Conservation (phyloP, 1,140 invertebrate genomes). For the Danaus melanippus region DNA sequence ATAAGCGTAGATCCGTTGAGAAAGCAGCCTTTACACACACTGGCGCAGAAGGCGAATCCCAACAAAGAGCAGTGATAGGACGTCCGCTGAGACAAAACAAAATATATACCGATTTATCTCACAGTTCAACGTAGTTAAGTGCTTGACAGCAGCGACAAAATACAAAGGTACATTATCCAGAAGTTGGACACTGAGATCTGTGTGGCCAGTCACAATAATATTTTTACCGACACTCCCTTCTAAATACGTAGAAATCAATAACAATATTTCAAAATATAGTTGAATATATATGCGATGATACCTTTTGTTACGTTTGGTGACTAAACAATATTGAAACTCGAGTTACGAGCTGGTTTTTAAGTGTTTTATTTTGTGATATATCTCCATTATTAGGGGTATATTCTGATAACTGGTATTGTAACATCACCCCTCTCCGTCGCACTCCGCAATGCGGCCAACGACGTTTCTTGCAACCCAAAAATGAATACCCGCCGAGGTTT, state of each 20-base stretch:
- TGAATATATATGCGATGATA: no score
- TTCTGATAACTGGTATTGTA: slow-evolving; percentile 31
- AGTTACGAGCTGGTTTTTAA: background rate
- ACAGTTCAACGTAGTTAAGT: slow-evolving; percentile 34
- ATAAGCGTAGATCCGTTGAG: slow-evolving; percentile 37
- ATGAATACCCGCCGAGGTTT: slow-evolving; percentile 47
- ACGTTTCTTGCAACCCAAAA: slow-evolving; percentile 18
- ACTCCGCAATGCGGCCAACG: slow-evolving; percentile 1
- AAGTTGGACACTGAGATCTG: slow-evolving; percentile 31
- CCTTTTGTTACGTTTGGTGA: no score
- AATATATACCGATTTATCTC: slow-evolving; percentile 42
- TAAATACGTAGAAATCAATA: no score
- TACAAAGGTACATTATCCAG: slow-evolving; percentile 41
- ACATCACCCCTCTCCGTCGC: slow-evolving; percentile 17
- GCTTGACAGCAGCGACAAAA: slow-evolving; percentile 35
- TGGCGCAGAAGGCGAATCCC: slow-evolving; percentile 67
- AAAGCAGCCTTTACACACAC: slow-evolving; percentile 68
- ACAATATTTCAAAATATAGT: slow-evolving; percentile 5
- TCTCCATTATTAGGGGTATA: slow-evolving; percentile 17
- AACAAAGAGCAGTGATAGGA: slow-evolving; percentile 52
- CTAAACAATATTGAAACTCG: no score
- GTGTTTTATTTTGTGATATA: slow-evolving; percentile 4
- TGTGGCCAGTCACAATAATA: slow-evolving; percentile 22
- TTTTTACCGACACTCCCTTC: slow-evolving; percentile 12
- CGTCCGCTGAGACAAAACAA: slow-evolving; percentile 35